phyloP scores from a whole-genome alignment of 2,797 vertebrate genomes.

The Podarcis lilfordi region DNA sequence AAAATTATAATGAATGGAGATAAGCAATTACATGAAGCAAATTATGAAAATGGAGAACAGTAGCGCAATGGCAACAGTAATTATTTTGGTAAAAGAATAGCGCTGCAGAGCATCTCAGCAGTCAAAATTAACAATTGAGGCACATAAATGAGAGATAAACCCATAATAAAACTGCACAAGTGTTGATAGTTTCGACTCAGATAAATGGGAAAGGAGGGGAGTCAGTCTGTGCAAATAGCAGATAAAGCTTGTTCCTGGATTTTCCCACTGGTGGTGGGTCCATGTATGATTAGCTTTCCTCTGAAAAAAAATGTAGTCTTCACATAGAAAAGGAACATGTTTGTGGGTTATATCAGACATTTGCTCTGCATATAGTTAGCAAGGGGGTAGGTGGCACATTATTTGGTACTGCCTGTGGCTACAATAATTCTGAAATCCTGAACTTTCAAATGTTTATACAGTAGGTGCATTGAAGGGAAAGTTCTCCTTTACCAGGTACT shows the following conservation, averaged over 20 bases:
- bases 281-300: not conserved
- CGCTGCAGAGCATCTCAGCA: not conserved
- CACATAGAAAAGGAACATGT: no score
- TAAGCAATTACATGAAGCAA: conserved; percentile 4
- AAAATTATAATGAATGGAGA: conserved; percentile 4
- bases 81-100: conserved; percentile 4
- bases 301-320: not conserved
- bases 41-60: conserved; percentile 9
- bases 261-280: not conserved
- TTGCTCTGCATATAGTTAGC: no score
- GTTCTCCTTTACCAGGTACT: not conserved
- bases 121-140: not conserved
- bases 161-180: not conserved
- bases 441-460: conserved; percentile 8
- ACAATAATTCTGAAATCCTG: not conserved
- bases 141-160: not conserved
- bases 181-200: no score
- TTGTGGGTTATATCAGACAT: no score
- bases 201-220: not conserved
- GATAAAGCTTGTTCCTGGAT: not conserved
- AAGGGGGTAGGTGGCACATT: no score
- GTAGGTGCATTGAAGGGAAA: not conserved
- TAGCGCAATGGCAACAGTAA: not conserved
- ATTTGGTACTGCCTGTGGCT: not conserved
- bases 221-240: not conserved